Base-by-base conservation (phyloP, 1,140 invertebrate species). In the Cotesia vestalis region DNA sequence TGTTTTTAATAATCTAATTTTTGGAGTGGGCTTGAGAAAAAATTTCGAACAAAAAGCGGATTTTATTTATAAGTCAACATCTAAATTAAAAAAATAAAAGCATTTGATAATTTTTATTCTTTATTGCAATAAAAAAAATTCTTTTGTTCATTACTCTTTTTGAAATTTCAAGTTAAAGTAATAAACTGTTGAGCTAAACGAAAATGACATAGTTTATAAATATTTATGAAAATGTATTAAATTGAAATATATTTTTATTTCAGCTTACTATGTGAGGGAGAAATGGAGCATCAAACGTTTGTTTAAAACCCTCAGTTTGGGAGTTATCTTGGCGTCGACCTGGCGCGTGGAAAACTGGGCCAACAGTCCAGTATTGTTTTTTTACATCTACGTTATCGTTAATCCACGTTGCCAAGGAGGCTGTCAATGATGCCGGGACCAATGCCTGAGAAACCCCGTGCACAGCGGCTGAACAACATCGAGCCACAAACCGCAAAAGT, bases 391-490 rank as follows among this genome's bases (percentile, higher is more conserved):
- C 78, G 73, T 82, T 81, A 34, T 62, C 36, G 60, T 62, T 64
- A 14, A 61, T 61, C 27, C 55, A 78, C 81, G 76, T 60, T n/a
- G 40, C 14, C 27, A 62, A 79, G 84, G 75, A 83, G 78, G 77
- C 75, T 83, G 57, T 80, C 81, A 79, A 86, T 79, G 77, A 87
- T 86, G 85, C 84, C 85, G 67, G 86, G 86, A 78, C 81, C 85
- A 71, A 81, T 79, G 59, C 72, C 81, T 69, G 85, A 86, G 52
- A 83, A 84, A 77, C 84, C 84, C 73, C 83, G 85, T 62, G 85
- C 83, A n/a, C 84, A 85, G 72, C 79, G 83, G 71, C 82, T 86
- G 51, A 87, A 78, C 68, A 84, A 87, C 73, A 85, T 87, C 75
- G 85, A 87, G 78, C 81, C 83, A 14, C 84, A 85, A 46, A 66